Percentiles rank a stretch among this genome's conserved stretches.
phyloP scores from a whole-genome alignment of 2,888 invertebrate species.

The Trissolcus brochymenae region DNA sequence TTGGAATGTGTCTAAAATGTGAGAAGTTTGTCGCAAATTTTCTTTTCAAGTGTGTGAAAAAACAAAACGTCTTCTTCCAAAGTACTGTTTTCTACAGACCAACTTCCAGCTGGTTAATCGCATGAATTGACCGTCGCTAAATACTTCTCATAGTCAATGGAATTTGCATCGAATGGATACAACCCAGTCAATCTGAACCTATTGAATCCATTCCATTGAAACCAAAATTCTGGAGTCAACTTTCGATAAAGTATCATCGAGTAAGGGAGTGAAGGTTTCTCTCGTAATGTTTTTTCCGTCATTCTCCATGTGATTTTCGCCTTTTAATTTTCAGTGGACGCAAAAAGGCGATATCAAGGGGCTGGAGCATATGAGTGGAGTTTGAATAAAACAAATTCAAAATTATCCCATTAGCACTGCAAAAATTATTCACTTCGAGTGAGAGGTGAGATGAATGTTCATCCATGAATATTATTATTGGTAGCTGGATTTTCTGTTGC shows the following conservation, averaged over 20 bases:
- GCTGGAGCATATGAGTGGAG: conserved; percentile 72
- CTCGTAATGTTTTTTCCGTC: neutral
- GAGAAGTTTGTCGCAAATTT: conserved; percentile 1
- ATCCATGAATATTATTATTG: conserved; percentile 73
- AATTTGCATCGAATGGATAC: conserved; percentile 1
- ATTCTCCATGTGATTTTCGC: conserved; percentile 62
- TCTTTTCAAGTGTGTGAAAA: neutral
- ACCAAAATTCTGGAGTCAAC: neutral
- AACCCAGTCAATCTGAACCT: neutral
- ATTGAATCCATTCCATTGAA: no score
- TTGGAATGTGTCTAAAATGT: neutral
- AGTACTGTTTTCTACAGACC: neutral
- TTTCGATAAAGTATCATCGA: neutral
- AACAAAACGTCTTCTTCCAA: conserved; percentile 1
- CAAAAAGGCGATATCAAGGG: conserved; percentile 72
- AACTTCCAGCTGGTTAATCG: neutral
- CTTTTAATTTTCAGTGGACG: conserved; percentile 67
- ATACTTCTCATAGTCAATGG: neutral
- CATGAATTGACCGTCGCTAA: conserved; percentile 2
- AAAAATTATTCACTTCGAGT: conserved; percentile 70
- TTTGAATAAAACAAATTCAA: conserved; percentile 70
- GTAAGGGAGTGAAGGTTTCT: neutral
- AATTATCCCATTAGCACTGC: conserved; percentile 68
- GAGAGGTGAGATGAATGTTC: conserved; percentile 72
- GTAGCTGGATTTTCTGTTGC: conserved; percentile 66